Evolutionary conservation across 2,113 vertebrate species (phyloP), one percentile per base, ranked within the genome.

Genomic region (Tamias sibiricus): DNA sequence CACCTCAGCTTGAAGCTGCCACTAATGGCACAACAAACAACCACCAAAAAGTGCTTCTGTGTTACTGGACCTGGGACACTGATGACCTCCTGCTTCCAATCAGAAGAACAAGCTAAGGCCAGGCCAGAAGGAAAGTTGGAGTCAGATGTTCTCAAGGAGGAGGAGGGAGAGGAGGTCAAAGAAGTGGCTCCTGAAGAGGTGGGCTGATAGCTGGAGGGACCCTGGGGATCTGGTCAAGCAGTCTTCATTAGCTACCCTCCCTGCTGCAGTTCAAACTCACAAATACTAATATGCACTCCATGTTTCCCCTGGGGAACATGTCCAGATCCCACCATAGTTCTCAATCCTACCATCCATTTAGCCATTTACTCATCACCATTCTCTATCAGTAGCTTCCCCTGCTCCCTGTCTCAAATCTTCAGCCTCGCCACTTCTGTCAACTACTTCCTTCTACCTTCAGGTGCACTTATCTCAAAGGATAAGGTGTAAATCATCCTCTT

Each of bases 161-260:
- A 52, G 57, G 42, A 79, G 16, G 17, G 52, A 71, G 40, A 84
- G 95, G 92, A 97, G 87, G 92, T 87, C 83, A 96, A 94, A 96
- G 96, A n/a, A 96, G 95, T 93, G 44, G 94, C 90, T 16, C 7
- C 35, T 47, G 16, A 77, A 64, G 9, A 32, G 64, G 1, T 12
- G 35, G 13, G 59, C 57, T n/a, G 19, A 12, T 42, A 44, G 8
- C 54, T 68, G 2, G 16, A 72, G 6, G 30, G 35, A 79, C 24
- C 2, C 14, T 44, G 35, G 14, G 49, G 19, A 74, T 68, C 72
- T 81, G 32, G 6, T 11, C 64, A 66, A 64, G 6, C 7, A 16
- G 32, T 44, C 17, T 35, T 79, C 26, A 14, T 7, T 19, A 80
- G 14, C 3, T n/a, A 10, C 13, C 30, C 52, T 89, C 10, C 9